These are phyloP conservation scores for Cyaniris semiargus DNA, from an alignment of 2,888 invertebrate species.

Conservation along the genomic window DNA sequence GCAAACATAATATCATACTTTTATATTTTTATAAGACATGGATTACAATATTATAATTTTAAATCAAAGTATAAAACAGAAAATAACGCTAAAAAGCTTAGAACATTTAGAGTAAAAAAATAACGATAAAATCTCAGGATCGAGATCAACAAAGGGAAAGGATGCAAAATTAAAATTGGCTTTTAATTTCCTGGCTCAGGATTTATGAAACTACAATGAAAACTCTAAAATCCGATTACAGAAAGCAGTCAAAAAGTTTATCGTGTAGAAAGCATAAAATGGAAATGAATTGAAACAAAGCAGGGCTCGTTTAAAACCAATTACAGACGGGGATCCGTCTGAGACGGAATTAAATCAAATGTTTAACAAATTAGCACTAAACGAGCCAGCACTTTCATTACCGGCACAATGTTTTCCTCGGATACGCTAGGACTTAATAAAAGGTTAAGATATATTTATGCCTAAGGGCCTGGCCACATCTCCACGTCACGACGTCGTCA, in stretches of 20 bases:
- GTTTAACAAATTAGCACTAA: constrained; percentile 23
- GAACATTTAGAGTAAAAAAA: not conserved
- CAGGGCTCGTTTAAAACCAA: constrained; percentile 30
- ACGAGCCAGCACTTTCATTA: not conserved
- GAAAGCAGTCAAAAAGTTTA: constrained; percentile 20
- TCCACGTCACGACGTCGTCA: no score
- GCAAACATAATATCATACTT: no score
- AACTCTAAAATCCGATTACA: constrained; percentile 22
- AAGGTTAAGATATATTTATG: not conserved
- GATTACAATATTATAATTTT: no score
- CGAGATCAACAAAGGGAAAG: not conserved
- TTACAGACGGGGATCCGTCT: constrained; percentile 13
- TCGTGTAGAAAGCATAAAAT: constrained; percentile 30
- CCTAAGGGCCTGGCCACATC: no score
- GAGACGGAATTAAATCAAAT: constrained; percentile 26
- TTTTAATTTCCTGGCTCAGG: constrained; percentile 2
- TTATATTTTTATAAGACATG: no score
- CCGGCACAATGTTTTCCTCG: not conserved
- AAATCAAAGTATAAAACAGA: not conserved
- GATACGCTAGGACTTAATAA: not conserved
- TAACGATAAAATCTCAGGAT: not conserved
- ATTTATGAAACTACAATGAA: constrained; percentile 22
- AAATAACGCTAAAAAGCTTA: not conserved
- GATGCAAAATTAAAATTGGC: constrained; percentile 8
- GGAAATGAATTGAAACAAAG: constrained; percentile 31